Base-by-base conservation (phyloP, 1,140 invertebrate species). In the Drosophila orena region DNA sequence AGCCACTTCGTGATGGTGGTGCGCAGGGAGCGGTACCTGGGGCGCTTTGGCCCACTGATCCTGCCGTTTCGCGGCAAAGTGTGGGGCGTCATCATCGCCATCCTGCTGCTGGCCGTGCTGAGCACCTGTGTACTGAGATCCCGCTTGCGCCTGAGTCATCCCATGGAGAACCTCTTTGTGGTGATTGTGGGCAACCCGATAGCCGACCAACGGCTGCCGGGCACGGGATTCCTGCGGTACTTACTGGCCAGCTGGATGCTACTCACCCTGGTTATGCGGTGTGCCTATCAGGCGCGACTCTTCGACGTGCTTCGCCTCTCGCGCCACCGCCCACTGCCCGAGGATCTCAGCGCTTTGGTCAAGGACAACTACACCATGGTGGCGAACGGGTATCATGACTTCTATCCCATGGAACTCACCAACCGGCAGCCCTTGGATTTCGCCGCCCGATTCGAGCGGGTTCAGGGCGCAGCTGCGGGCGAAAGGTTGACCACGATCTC, bases 251-350 rank as follows among this genome's bases (percentile, higher is more conserved):
- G 49, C 20, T 88, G 83, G 83, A 40, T 88, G 17, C 52, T 88
- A 0, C 46, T 81, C 0, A 76, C 83, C 1, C 55, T 86, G 4
- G 83, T 88, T 4, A 52, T 88, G 49, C 66, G 83, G 1, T 72
- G 78, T 12, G 83, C 83, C 34, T 88, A 88, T 8, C 83, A 88
- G 61, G 84, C 84, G 3, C 86, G 86, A 3, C 43, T 88, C 12
- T 88, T 83, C 27, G 64, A 88, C 27, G 68, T 88, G 12, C 59
- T 86, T 15, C 81, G 81, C 7, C 35, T 44, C 14, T 49, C 35
- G 1, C 57, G 47, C 2, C 40, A 61, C 2, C 46, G 58, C 15
- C 50, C 56, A 2, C n/a, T 86, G 50, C 83, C 83, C 14, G 8
- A 30, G 7, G 65, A 80, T 0, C 11, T 88, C 2, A 11, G 30